Base-by-base conservation (phyloP, 2,888 invertebrate genomes). In the Caenorhabditis becei region DNA sequence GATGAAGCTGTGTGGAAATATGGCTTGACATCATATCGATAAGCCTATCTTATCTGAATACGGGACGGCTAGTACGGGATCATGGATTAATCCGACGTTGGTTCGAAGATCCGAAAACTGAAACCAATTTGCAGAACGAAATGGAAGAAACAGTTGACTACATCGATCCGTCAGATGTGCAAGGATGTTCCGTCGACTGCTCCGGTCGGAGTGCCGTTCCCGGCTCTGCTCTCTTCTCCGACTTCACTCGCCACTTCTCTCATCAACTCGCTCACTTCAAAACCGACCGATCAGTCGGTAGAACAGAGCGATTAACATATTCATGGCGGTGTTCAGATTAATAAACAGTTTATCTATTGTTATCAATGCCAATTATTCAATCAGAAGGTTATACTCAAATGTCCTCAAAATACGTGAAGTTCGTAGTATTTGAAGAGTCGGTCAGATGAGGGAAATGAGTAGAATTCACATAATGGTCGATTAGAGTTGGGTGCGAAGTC, bases 151-250 rank as follows among this genome's bases (percentile, higher is more conserved):
- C 97, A 97, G 91, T 92, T 97, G 89, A 96, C 97, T 0, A 95
- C 96, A 0, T 93, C 96, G 2, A 92, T 97, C 83, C 96, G 96
- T 92, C 95, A 96, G 91, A 95, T 96, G 0, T 96, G 96, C 90
- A 93, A 96, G 1, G 96, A 96, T 23, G 75, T 61, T 7, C 77
- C 77, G 7, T 41, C 41, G 11, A 18, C 80, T 1, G 24, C 62
- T 1, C 58, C 77, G 10, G 49, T 62, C 54, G 72, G 72, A 16
- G 54, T 74, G 18, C 69, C 77, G 23, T 69, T 69, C 28, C 77
- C 63, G n/a, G 5, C 70, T 7, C 65, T 70, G 56, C 65, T 77
- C 14, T 26, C n/a, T 20, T 41, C 65, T 23, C 56, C 74, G 0
- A 24, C 58, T 4, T 59, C 69, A 1, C 59, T 70, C 47, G 62